Evolutionary conservation across 2,113 vertebrate genomes (phyloP), one percentile per base, ranked within the genome.

Genomic region (Rhipidura dahli): DNA sequence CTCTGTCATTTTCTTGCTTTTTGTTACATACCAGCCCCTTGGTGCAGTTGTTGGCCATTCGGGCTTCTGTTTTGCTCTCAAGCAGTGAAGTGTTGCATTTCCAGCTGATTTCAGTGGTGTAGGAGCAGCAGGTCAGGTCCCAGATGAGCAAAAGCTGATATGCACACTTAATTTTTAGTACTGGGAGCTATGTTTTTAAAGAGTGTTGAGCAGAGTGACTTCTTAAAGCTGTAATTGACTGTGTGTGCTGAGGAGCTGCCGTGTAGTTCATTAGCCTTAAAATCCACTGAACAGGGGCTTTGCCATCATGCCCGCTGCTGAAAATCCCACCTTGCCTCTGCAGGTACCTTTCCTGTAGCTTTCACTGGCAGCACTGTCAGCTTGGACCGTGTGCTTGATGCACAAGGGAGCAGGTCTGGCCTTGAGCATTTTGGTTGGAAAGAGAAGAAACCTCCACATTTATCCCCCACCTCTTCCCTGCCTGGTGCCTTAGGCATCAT

Each of bases 231-330:
- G 28, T 10, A 22, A 6, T 20, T 20, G 40, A 15, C 9, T 71
- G 33, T 37, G 57, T 54, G 31, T 64, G 35, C 56, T 35, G 51
- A 78, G 68, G n/a, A 63, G 40, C 75, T 88, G 68, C 51, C 42
- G 54, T 73, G n/a, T 21, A 71, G 51, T 26, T 86, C 26, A 5
- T 64, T n/a, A 59, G 21, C 42, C 66, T 69, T 83, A n/a, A 86
- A 64, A 60, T 42, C 61, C 37, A 30, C 21, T 8, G n/a, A 47
- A 31, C 1, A 39, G 24, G 7, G 44, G 7, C 24, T 76, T 61
- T 72, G 44, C 7, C 6, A 3, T 50, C 0, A 0, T 49, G 47
- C 7, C 13, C 69, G 28, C 70, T 44, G 30, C 54, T 77, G 12
- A 63, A 84, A 35, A 18, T 15, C 35, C 57, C 47, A 18, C 23